phyloP scores from a whole-genome alignment of 2,888 invertebrate species.

The Steinernema carpocapsae region DNA sequence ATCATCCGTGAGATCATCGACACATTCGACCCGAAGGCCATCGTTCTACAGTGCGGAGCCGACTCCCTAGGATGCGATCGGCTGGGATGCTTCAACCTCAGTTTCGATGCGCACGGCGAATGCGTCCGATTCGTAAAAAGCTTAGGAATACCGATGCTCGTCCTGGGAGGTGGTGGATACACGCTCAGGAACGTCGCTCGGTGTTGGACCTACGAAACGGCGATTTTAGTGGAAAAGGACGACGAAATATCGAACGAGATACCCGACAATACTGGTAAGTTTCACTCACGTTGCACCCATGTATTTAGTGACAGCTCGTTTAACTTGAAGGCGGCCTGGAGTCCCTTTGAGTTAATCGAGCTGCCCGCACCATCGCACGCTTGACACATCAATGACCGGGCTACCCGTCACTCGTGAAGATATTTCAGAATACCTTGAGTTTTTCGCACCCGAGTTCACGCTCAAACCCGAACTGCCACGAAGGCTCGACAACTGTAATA shows the following conservation, averaged over 20 bases:
- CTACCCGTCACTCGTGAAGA: slow-evolving; percentile 36
- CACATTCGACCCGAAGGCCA: slow-evolving; percentile 90
- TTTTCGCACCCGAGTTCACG: slow-evolving; percentile 94
- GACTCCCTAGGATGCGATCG: slow-evolving; percentile 94
- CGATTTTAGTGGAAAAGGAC: slow-evolving; percentile 80
- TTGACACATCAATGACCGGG: no score
- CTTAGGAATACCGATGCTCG: slow-evolving; percentile 86
- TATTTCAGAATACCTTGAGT: slow-evolving; percentile 84
- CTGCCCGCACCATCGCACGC: no score
- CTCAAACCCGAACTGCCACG: slow-evolving; percentile 90
- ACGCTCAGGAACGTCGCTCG: slow-evolving; percentile 94
- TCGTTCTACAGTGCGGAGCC: slow-evolving; percentile 93
- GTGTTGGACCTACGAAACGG: slow-evolving; percentile 99
- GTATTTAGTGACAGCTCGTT: neutral
- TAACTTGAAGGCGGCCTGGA: no score
- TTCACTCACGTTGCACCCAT: no score
- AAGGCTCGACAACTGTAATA: slow-evolving; percentile 87
- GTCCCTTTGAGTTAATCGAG: no score
- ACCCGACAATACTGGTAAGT: slow-evolving; percentile 73
- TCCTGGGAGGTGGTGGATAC: slow-evolving; percentile 88
- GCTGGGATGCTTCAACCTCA: slow-evolving; percentile 91
- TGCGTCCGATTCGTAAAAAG: slow-evolving; percentile 95
- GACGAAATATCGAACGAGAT: slow-evolving; percentile 91
- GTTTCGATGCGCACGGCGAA: slow-evolving; percentile 74
- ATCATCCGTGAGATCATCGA: slow-evolving; percentile 88